Percentiles rank a stretch among this genome's conserved stretches.
phyloP scores from a whole-genome alignment of 2,888 invertebrate genomes.

The Adelphocoris suturalis region DNA sequence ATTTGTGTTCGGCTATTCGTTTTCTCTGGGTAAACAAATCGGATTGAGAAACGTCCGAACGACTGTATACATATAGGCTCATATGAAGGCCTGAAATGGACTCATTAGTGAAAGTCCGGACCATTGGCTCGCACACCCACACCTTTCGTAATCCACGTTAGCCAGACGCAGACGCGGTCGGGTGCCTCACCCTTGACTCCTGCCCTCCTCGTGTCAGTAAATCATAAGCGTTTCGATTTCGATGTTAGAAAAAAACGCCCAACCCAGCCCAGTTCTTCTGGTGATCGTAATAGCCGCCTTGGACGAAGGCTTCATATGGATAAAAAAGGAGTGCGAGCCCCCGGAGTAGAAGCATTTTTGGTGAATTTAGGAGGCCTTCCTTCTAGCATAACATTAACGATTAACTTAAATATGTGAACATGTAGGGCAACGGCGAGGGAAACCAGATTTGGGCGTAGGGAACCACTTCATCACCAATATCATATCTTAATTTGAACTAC shows the following conservation, averaged over 20 bases:
- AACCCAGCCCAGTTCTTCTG: constrained; percentile 8
- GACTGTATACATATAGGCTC: neutral
- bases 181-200: constrained; percentile 62
- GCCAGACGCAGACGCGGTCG: constrained; percentile 30
- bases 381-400: neutral
- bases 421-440: neutral
- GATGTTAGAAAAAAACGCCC: constrained; percentile 35
- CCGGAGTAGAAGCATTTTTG: constrained; percentile 22
- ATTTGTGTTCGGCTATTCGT: constrained; percentile 27
- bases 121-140: constrained; percentile 55
- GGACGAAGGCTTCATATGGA: neutral
- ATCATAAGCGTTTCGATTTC: constrained; percentile 57
- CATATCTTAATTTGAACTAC: neutral
- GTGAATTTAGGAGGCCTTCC: neutral
- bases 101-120: constrained; percentile 61
- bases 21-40: constrained; percentile 10
- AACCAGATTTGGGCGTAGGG: neutral
- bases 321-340: constrained; percentile 11
- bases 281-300: constrained; percentile 24
- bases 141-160: constrained; percentile 57
- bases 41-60: constrained; percentile 12
- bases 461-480: neutral
- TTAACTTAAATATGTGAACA: neutral
- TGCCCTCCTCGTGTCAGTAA: constrained; percentile 59
- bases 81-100: constrained; percentile 49